A percentile compares a stretch with the other conserved stretches of the same genome.
Conservation (phyloP, 1,140 invertebrate species). For the Stegodyphus mimosarum region DNA sequence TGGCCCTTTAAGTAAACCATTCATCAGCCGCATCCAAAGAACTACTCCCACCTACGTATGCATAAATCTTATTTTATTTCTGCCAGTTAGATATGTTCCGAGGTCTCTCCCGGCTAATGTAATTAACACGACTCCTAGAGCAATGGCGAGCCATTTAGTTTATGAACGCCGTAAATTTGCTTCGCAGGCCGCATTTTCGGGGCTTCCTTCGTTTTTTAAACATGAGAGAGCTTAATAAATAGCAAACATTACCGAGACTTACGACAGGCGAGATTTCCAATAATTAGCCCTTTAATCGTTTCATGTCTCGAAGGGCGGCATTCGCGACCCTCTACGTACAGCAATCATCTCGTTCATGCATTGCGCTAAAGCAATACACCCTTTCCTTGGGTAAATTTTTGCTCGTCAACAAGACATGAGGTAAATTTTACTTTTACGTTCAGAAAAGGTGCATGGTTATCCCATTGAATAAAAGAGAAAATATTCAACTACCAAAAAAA, state of each 20-base stretch:
- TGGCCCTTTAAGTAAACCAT: slow-evolving; percentile 59
- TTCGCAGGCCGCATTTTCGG: slow-evolving; percentile 17
- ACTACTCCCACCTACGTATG: slow-evolving; percentile 54
- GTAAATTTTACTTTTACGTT: too few species aligned
- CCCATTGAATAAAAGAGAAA: too few species aligned
- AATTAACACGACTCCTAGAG: slow-evolving; percentile 57
- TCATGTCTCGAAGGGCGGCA: not conserved
- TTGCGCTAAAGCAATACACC: not conserved
- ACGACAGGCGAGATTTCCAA: slow-evolving; percentile 47
- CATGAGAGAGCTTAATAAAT: slow-evolving; percentile 48
- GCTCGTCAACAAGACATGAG: too few species aligned
- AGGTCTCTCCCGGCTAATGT: slow-evolving; percentile 54
- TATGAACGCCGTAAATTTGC: slow-evolving; percentile 60
- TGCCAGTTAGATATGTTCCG: slow-evolving; percentile 53
- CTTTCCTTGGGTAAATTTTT: too few species aligned
- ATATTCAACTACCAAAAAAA: too few species aligned
- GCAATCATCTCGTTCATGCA: not conserved
- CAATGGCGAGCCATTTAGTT: slow-evolving; percentile 60
- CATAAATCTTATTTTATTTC: slow-evolving; percentile 61
- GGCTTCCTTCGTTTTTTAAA: slow-evolving; percentile 48
- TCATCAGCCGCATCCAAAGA: slow-evolving; percentile 57
- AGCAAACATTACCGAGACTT: slow-evolving; percentile 36
- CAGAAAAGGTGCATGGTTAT: too few species aligned
- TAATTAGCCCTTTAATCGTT: slow-evolving; percentile 53
- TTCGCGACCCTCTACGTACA: not conserved